phyloP scores from a whole-genome alignment of 2,888 invertebrate species.

The Cheilosia soror region DNA sequence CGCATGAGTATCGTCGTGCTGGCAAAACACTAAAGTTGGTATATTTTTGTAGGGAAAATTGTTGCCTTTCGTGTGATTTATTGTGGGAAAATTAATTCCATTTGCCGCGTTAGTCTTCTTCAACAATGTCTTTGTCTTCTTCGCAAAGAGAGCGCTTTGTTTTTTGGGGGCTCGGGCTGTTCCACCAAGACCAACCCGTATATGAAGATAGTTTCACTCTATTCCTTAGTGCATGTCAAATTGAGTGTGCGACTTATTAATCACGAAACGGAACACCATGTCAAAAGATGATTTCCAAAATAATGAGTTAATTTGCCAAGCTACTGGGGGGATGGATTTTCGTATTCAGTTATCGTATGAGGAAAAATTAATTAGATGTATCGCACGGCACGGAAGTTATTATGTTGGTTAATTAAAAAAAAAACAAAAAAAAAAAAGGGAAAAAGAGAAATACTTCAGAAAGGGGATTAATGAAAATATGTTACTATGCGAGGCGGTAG shows the following conservation, averaged over 20 bases:
- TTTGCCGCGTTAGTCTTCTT: slow-evolving; percentile 4
- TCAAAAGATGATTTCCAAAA: slow-evolving; percentile 65
- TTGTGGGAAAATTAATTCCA: slow-evolving; percentile 65
- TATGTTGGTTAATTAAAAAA: slow-evolving; percentile 67
- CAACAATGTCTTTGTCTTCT: slow-evolving; percentile 17
- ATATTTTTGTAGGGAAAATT: slow-evolving; percentile 50
- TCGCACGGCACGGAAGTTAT: slow-evolving; percentile 64
- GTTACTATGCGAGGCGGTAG: neutral
- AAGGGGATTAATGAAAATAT: slow-evolving; percentile 7
- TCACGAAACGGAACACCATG: slow-evolving; percentile 54
- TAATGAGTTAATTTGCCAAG: slow-evolving; percentile 66
- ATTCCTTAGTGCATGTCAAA: slow-evolving; percentile 51
- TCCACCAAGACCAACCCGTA: neutral
- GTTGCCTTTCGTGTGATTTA: slow-evolving; percentile 66
- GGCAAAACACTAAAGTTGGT: neutral
- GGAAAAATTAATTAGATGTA: slow-evolving; percentile 63
- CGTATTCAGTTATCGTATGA: slow-evolving; percentile 38
- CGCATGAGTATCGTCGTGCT: neutral
- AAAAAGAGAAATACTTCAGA: neutral
- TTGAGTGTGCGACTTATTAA: slow-evolving; percentile 66
- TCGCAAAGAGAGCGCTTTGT: neutral
- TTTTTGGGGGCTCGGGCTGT: neutral
- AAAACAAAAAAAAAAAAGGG: neutral
- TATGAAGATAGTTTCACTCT: slow-evolving; percentile 32
- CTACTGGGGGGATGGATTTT: slow-evolving; percentile 2